These are phyloP conservation scores for Drosophila saltans DNA, from an alignment of 1,140 invertebrate species.

Conservation along the genomic window DNA sequence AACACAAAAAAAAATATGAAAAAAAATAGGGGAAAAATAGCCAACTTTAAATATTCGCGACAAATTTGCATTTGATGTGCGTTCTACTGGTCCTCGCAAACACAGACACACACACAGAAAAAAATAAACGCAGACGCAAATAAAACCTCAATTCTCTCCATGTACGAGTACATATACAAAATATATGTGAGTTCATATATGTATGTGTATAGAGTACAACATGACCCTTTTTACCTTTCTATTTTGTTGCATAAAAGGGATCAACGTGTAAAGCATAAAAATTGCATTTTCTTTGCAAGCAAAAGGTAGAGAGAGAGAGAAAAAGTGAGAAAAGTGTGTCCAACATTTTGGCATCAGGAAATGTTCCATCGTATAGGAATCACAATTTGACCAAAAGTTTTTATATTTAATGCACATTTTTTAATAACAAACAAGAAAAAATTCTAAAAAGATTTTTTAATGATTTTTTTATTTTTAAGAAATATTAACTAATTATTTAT, in stretches of 20 bases:
- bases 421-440: no score
- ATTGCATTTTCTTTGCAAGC: conserved; percentile 22
- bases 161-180: background rate
- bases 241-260: conserved; percentile 9
- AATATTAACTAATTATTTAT: no score
- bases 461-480: no score
- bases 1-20: conserved; percentile 45
- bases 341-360: no score
- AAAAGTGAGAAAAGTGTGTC: background rate
- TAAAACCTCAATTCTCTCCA: conserved; percentile 27
- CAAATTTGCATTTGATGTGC: conserved; percentile 70
- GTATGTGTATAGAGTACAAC: conserved; percentile 43
- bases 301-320: no score
- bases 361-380: background rate
- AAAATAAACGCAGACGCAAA: conserved; percentile 28
- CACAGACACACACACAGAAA: conserved; percentile 14
- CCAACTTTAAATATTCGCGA: conserved; percentile 21
- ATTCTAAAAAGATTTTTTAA: no score
- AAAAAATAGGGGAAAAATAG: conserved; percentile 31
- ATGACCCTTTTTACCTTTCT: conserved; percentile 1
- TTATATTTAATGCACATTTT: background rate
- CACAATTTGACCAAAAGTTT: background rate
- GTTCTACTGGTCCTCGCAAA: conserved; percentile 35
- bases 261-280: conserved; percentile 36
- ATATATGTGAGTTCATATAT: conserved; percentile 15